Conservation (phyloP, 2,888 invertebrate species). For the Cerastis rubricosa region DNA sequence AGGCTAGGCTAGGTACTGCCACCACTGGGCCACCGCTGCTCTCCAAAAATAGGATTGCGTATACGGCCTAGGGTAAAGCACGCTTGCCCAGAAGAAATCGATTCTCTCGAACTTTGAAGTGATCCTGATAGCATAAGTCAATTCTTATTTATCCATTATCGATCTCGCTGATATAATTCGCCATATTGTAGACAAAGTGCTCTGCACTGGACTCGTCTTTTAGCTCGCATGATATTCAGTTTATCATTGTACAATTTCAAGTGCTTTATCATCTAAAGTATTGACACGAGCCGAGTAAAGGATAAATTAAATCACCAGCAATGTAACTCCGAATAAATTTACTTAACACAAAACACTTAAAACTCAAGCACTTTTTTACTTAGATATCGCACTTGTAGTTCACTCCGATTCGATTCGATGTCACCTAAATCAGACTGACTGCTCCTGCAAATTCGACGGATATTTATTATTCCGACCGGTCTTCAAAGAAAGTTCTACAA, state of each 20-base stretch:
- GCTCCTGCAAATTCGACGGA: neutral
- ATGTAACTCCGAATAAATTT: neutral
- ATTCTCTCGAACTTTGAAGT: too few species aligned
- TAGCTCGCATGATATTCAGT: neutral
- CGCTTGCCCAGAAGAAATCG: too few species aligned
- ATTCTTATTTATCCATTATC: neutral
- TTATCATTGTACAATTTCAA: neutral
- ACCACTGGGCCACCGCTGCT: too few species aligned
- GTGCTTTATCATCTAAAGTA: neutral
- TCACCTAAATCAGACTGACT: neutral
- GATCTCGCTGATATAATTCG: neutral
- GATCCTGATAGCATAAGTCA: neutral
- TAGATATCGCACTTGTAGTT: neutral
- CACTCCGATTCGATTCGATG: neutral
- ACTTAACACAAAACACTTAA: neutral
- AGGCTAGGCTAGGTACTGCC: too few species aligned
- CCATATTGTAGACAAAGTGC: neutral
- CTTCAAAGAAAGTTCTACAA: neutral
- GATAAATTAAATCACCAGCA: too few species aligned
- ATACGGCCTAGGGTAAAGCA: too few species aligned
- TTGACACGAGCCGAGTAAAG: neutral
- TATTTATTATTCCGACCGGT: neutral
- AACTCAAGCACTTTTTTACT: neutral
- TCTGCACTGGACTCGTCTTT: neutral
- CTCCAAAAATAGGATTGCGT: too few species aligned